Evolutionary conservation across 2,797 vertebrate genomes (phyloP).

Genomic region (Coendou prehensilis): DNA sequence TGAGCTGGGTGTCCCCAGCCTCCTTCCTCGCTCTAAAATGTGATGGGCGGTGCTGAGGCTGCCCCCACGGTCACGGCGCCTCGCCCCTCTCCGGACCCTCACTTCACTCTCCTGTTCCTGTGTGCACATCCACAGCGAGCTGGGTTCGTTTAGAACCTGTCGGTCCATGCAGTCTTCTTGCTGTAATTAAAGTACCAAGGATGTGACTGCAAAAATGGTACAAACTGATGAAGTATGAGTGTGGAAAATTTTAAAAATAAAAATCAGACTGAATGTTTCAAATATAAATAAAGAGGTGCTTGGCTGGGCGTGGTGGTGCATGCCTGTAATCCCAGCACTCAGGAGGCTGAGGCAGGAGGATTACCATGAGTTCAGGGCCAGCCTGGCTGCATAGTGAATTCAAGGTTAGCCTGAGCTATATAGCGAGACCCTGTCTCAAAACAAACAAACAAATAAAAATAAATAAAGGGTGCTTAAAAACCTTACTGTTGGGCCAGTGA

Average conservation of each 20-base stretch:
- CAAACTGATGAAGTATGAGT: not conserved
- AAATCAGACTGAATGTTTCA: not conserved
- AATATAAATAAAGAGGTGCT: not conserved
- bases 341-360: not conserved
- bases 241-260: not conserved
- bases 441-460: not conserved
- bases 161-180: not conserved
- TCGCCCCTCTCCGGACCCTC: not conserved
- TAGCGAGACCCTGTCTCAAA: not conserved
- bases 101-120: not conserved
- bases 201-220: not conserved
- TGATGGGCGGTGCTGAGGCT: not conserved
- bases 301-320: not conserved
- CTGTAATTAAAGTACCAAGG: not conserved
- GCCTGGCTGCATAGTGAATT: not conserved
- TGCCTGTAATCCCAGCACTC: not conserved
- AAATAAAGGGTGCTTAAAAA: not conserved
- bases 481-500: not conserved
- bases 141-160: not conserved
- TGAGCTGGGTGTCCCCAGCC: not conserved
- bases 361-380: not conserved
- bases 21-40: not conserved
- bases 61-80: not conserved
- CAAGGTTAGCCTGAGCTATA: not conserved
- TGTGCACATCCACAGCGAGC: not conserved